A percentile compares a stretch with the other conserved stretches of the same genome.
These are phyloP conservation scores for Rynchops niger DNA, from an alignment of 2,113 vertebrate species.

Conservation along the genomic window DNA sequence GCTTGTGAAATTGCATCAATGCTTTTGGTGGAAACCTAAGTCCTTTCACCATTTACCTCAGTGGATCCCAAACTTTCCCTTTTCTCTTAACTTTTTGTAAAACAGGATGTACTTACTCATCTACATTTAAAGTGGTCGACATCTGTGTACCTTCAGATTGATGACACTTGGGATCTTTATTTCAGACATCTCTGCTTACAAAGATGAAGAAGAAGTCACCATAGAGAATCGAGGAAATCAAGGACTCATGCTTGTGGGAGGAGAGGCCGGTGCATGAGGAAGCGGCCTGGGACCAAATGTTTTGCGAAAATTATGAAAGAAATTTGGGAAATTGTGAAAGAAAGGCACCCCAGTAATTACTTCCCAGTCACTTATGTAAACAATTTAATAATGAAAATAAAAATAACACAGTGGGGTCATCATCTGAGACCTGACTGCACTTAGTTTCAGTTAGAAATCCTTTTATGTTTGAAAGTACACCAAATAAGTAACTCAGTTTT, in stretches of 20 bases:
- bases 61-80: not conserved
- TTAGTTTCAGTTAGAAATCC: not conserved
- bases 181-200: not conserved
- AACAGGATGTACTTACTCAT: not conserved
- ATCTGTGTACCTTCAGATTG: not conserved
- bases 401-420: not conserved
- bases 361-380: not conserved
- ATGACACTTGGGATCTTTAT: not conserved
- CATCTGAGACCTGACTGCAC: not conserved
- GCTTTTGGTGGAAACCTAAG: not conserved
- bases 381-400: not conserved
- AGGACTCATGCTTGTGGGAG: not conserved
- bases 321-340: not conserved
- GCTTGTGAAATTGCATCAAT: not conserved
- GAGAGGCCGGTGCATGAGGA: fast-evolving
- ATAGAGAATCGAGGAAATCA: not conserved
- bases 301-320: not conserved
- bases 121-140: not conserved
- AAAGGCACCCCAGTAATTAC: not conserved
- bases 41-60: not conserved
- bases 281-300: not conserved
- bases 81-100: not conserved
- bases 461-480: not conserved
- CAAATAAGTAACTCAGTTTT: not conserved
- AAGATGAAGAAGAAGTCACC: not conserved